Conservation (phyloP, 2,888 invertebrate genomes). For the Epistrophe eligans region DNA sequence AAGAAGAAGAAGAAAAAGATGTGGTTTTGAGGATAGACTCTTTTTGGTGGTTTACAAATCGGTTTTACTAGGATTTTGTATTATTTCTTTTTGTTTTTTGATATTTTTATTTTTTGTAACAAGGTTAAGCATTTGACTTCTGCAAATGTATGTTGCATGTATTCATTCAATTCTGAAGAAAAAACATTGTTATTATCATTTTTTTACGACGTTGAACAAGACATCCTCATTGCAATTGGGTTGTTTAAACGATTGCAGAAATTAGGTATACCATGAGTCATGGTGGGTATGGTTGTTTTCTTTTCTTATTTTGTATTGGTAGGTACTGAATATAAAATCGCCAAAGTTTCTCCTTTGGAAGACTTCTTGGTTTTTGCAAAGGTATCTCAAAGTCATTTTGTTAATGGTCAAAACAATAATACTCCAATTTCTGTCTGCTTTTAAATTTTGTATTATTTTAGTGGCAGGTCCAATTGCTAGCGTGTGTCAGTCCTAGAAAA, state of each 20-base stretch:
- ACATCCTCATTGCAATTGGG: slow-evolving; percentile 64
- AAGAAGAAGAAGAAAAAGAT: neutral
- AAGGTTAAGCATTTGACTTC: slow-evolving; percentile 72
- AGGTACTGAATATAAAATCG: no score
- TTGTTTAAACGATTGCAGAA: slow-evolving; percentile 2
- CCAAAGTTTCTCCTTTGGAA: neutral
- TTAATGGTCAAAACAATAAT: no score
- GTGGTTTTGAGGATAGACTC: slow-evolving; percentile 40
- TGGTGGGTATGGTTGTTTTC: neutral
- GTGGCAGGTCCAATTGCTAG: no score
- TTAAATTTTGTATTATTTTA: no score
- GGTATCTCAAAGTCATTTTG: no score
- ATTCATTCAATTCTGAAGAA: slow-evolving; percentile 56
- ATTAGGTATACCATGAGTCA: slow-evolving; percentile 8
- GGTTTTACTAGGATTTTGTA: slow-evolving; percentile 40
- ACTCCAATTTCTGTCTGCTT: no score
- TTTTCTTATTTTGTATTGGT: no score
- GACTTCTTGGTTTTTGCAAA: neutral
- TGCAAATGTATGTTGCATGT: slow-evolving; percentile 32
- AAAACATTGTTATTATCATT: slow-evolving; percentile 35
- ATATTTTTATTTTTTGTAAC: slow-evolving; percentile 41
- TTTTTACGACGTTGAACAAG: slow-evolving; percentile 32
- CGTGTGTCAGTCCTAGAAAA: no score
- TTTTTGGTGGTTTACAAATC: slow-evolving; percentile 62
- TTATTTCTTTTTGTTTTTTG: neutral